phyloP scores from a whole-genome alignment of 1,140 invertebrate species.

The Stegodyphus dumicola region DNA sequence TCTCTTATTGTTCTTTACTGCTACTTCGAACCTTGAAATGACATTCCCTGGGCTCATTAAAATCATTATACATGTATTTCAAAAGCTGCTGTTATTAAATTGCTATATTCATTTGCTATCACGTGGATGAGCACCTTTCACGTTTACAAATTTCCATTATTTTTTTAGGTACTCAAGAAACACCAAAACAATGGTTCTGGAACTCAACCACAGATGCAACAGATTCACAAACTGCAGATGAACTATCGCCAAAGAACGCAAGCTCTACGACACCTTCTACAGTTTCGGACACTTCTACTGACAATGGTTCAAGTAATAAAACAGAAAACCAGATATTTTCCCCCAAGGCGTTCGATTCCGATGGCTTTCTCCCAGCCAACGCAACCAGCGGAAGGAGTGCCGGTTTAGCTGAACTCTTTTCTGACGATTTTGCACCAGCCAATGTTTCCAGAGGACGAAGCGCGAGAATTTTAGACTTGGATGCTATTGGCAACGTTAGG shows the following conservation, averaged over 20 bases:
- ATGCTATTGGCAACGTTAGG: constrained; percentile 23
- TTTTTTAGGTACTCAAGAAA: neutral
- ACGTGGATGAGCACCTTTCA: neutral
- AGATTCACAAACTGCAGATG: constrained; percentile 14
- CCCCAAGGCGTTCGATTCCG: neutral
- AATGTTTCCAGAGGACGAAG: constrained; percentile 42
- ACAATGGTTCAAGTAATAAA: neutral
- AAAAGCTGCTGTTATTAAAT: too few relatives aligned
- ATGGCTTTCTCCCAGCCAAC: constrained; percentile 14
- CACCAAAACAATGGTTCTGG: constrained; percentile 41
- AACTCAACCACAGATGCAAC: constrained; percentile 33
- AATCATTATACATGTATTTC: too few relatives aligned
- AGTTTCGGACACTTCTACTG: neutral
- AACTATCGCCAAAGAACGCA: neutral
- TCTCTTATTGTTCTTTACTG: neutral
- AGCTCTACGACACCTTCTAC: neutral
- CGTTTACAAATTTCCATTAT: neutral
- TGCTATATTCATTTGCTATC: too few relatives aligned
- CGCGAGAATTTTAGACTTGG: constrained; percentile 37
- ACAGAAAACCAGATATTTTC: neutral
- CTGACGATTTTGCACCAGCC: constrained; percentile 31
- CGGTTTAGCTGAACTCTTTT: constrained; percentile 12
- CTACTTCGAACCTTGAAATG: too few relatives aligned
- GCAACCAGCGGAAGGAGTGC: constrained; percentile 11
- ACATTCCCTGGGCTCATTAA: too few relatives aligned